Evolutionary conservation across 2,113 vertebrate genomes (phyloP).

Genomic region (Callipepla squamata): DNA sequence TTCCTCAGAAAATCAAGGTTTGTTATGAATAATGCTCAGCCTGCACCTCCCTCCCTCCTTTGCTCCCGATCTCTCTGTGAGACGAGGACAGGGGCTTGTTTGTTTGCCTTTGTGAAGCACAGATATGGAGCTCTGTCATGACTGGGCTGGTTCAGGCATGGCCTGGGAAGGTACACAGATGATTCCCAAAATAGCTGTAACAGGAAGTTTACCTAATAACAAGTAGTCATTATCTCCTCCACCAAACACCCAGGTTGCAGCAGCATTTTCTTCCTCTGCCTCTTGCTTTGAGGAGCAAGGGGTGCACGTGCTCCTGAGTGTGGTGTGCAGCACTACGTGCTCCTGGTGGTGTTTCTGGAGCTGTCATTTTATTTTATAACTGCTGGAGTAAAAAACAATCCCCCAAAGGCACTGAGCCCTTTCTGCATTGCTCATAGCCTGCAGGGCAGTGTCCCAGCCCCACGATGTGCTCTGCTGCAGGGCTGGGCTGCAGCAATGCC

Average conservation of each 20-base stretch:
- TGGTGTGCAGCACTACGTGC: not conserved
- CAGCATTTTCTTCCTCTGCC: not conserved
- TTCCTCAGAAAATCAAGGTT: slow-evolving; percentile 39
- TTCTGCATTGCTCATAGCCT: fast-evolving
- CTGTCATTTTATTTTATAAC: not conserved
- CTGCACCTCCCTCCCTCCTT: not conserved
- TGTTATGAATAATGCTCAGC: not conserved
- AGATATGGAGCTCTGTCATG: not conserved
- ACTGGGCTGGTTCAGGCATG: not conserved
- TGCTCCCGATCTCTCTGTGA: not conserved
- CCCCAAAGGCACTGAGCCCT: fast-evolving
- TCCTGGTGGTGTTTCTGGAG: not conserved
- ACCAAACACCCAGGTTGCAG: not conserved
- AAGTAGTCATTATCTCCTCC: not conserved
- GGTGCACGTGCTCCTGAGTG: not conserved
- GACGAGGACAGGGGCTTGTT: not conserved
- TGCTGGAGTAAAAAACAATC: not conserved
- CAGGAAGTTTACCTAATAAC: not conserved
- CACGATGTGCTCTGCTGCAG: too few species aligned
- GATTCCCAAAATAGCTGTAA: not conserved
- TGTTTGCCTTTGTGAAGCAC: not conserved
- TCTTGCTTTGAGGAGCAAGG: not conserved
- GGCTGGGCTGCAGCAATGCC: not conserved
- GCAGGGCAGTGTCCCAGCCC: fast-evolving
- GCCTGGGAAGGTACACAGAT: not conserved